These are phyloP conservation scores for Conomelus anceps DNA, from an alignment of 2,888 invertebrate genomes.

Conservation along the genomic window DNA sequence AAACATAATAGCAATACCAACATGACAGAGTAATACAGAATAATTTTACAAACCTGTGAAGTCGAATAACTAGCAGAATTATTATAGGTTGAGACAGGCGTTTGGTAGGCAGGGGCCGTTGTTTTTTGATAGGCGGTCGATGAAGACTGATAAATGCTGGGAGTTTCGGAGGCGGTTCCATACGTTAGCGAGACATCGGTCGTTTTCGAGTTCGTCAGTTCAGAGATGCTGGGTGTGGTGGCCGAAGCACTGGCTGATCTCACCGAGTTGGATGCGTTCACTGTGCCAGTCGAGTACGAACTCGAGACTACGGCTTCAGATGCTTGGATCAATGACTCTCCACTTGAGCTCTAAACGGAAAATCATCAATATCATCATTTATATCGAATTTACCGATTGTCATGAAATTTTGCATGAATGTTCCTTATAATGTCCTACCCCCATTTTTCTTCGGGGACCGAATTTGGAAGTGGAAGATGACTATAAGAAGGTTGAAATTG, in stretches of 20 bases:
- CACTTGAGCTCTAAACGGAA: slow-evolving; percentile 9
- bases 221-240: slow-evolving; percentile 19
- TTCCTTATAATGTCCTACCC: no score
- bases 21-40: neutral
- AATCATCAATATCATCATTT: no score
- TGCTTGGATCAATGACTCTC: slow-evolving; percentile 18
- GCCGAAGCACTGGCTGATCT: slow-evolving; percentile 13
- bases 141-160: slow-evolving; percentile 21
- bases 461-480: no score
- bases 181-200: slow-evolving; percentile 19
- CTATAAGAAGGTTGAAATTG: no score
- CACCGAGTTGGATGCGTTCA: slow-evolving; percentile 2
- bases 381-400: no score
- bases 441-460: no score
- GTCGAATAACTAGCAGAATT: slow-evolving; percentile 32
- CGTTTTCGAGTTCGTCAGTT: slow-evolving; percentile 14
- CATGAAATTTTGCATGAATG: no score
- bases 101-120: slow-evolving; percentile 29
- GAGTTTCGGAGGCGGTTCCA: slow-evolving; percentile 14
- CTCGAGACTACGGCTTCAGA: slow-evolving; percentile 17
- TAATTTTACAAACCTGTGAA: slow-evolving; percentile 19
- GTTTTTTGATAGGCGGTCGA: slow-evolving; percentile 26
- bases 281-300: slow-evolving; percentile 1
- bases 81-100: slow-evolving; percentile 32
- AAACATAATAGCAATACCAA: no score